A percentile compares a stretch with the other conserved stretches of the same genome.
Conservation (phyloP, 2,888 invertebrate genomes). For the Microplitis deprimator region DNA sequence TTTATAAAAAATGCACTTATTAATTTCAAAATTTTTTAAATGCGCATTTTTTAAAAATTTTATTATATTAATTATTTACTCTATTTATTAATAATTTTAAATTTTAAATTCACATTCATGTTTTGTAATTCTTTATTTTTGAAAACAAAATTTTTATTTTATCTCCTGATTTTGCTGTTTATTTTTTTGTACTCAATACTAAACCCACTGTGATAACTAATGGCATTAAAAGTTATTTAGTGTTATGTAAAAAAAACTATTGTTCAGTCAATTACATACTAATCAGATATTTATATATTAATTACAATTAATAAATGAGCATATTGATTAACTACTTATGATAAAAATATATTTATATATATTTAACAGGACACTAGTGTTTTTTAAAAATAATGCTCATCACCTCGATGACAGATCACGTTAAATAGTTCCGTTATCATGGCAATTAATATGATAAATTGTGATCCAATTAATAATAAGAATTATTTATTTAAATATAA, state of each 20-base stretch:
- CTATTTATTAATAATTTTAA: no score
- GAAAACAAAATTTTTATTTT: no score
- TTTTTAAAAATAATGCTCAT: conserved; percentile 20
- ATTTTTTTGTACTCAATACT: not conserved
- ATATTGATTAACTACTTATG: no score
- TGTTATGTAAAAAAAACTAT: not conserved
- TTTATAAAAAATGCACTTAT: no score
- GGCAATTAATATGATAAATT: conserved; percentile 39
- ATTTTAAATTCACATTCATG: no score
- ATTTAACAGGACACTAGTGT: no score
- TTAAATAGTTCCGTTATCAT: conserved; percentile 50
- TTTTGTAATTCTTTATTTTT: no score
- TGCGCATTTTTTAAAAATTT: no score
- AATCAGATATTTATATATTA: not conserved
- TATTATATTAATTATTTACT: no score
- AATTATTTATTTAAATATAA: not conserved
- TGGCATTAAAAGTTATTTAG: not conserved
- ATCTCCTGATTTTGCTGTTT: not conserved
- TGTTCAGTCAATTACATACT: not conserved
- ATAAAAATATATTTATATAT: no score
- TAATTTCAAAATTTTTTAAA: no score
- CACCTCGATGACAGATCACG: conserved; percentile 45
- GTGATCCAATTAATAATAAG: not conserved
- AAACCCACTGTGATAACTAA: no score
- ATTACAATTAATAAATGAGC: not conserved